These are phyloP conservation scores for Dynastes grantii DNA, from an alignment of 2,888 invertebrate species.

Conservation along the genomic window DNA sequence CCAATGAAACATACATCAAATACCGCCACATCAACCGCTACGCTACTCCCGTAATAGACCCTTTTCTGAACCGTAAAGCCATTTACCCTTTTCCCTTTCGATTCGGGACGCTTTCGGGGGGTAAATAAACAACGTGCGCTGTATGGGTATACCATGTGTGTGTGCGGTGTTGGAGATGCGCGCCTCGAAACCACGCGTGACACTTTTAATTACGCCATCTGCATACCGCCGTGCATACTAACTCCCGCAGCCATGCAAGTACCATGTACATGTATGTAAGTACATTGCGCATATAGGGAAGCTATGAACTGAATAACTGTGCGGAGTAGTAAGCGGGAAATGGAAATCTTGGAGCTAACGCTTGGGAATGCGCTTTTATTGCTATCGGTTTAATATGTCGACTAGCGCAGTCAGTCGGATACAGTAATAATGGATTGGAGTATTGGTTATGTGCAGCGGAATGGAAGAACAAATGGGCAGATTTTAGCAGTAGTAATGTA, in stretches of 20 bases:
- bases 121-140: not conserved
- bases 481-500: no score
- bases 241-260: not conserved
- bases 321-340: not conserved
- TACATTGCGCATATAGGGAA: not conserved
- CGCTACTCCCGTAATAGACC: slow-evolving; percentile 25
- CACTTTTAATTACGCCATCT: slow-evolving; percentile 28
- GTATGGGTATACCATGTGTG: not conserved
- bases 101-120: not conserved
- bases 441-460: not conserved
- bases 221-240: slow-evolving; percentile 5
- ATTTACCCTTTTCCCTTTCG: slow-evolving; percentile 25
- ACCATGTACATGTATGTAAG: not conserved
- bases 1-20: slow-evolving; percentile 40
- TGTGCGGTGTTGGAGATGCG: slow-evolving; percentile 15
- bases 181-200: slow-evolving; percentile 4
- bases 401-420: not conserved
- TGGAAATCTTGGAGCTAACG: no score
- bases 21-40: slow-evolving; percentile 30
- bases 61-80: slow-evolving; percentile 14
- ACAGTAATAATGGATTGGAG: not conserved
- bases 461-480: no score
- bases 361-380: not conserved
- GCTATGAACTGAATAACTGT: not conserved
- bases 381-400: not conserved